Conservation (phyloP, 2,797 vertebrate species). For the Aratinga solstitialis region DNA sequence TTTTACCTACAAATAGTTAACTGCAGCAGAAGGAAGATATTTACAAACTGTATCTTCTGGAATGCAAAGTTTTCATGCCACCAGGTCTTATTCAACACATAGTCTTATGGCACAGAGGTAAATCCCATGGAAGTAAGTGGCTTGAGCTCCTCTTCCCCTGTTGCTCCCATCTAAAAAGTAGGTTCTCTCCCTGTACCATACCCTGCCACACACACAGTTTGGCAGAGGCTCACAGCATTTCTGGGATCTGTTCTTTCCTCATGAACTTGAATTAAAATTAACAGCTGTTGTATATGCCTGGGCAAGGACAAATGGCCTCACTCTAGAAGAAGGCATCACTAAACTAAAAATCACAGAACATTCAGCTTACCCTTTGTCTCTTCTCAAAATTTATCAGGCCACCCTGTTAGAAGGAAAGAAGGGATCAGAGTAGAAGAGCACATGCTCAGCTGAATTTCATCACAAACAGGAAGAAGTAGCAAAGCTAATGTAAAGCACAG, state of each 20-base stretch:
- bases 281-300: background rate
- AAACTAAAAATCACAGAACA: background rate
- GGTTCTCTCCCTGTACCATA: background rate
- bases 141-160: background rate
- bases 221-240: background rate
- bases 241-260: background rate
- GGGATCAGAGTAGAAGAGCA: background rate
- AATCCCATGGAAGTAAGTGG: background rate
- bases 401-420: constrained; percentile 77
- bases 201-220: background rate
- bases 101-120: background rate
- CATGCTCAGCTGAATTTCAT: background rate
- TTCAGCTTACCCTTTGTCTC: constrained; percentile 87
- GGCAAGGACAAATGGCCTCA: background rate
- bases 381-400: constrained; percentile 97
- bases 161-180: background rate
- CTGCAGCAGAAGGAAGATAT: background rate
- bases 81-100: background rate
- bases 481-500: background rate
- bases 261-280: background rate
- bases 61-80: background rate
- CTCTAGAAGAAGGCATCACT: background rate
- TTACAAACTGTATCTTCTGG: background rate
- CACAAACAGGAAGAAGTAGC: background rate
- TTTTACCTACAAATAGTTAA: background rate